Conservation (phyloP, 2,888 invertebrate species). For the Pegoplata infirma region DNA sequence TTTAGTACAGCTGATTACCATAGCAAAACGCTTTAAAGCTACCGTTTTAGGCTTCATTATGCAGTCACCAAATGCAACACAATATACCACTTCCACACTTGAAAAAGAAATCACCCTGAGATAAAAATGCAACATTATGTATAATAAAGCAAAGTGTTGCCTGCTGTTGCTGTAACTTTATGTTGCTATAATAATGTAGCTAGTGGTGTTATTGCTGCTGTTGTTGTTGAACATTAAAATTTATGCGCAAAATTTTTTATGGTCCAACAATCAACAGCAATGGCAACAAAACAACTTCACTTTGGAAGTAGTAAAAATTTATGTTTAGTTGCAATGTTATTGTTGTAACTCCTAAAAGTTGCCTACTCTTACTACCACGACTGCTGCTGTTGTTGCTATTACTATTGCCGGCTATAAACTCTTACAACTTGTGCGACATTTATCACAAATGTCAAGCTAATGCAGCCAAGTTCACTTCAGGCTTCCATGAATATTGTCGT, state of each 20-base stretch:
- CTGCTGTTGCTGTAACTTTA: neutral
- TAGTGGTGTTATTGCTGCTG: conserved; percentile 27
- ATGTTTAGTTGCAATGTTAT: conserved; percentile 4
- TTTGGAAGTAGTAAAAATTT: conserved; percentile 20
- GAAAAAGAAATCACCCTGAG: conserved; percentile 8
- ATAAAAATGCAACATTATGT: conserved; percentile 11
- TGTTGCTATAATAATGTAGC: conserved; percentile 2
- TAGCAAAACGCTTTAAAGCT: conserved; percentile 41
- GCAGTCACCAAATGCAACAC: neutral
- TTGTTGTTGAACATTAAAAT: conserved; percentile 44
- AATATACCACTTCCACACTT: neutral
- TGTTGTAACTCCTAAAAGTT: neutral
- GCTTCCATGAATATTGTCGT: conserved; percentile 18
- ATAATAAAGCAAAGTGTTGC: conserved; percentile 15
- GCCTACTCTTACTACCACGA: neutral
- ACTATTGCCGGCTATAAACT: too few species aligned
- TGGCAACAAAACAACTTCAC: neutral
- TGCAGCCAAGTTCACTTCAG: conserved; percentile 49
- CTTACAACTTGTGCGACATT: conserved; percentile 58
- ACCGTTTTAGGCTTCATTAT: conserved; percentile 10
- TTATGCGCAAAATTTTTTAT: conserved; percentile 50
- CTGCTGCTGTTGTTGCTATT: too few species aligned
- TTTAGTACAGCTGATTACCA: conserved; percentile 24
- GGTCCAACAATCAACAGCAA: conserved; percentile 12
- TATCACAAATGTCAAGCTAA: conserved; percentile 58